These are phyloP conservation scores for Coecobrya sp. DNA, from an alignment of 2,888 invertebrate genomes.

Conservation along the genomic window DNA sequence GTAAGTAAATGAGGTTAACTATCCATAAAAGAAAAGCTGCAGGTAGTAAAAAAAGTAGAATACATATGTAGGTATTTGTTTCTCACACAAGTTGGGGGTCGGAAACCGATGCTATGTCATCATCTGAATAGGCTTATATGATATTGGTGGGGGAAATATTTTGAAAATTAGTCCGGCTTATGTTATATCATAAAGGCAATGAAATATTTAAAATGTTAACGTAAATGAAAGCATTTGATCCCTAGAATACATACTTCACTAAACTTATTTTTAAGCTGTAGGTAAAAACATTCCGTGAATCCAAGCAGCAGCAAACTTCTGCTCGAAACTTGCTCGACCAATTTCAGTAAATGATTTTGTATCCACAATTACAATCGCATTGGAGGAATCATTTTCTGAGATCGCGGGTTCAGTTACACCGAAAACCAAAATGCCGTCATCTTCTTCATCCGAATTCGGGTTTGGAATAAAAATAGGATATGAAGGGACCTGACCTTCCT, in stretches of 20 bases:
- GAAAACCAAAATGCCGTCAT: constrained; percentile 73
- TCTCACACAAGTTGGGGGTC: too few species aligned
- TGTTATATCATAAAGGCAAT: too few species aligned
- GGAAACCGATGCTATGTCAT: too few species aligned
- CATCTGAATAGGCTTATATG: too few species aligned
- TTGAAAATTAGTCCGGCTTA: too few species aligned
- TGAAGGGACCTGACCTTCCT: constrained; percentile 63
- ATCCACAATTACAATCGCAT: constrained; percentile 69
- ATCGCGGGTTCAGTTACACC: constrained; percentile 57
- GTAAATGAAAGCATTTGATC: too few species aligned
- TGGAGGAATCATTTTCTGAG: constrained; percentile 44
- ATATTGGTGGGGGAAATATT: too few species aligned
- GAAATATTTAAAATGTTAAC: too few species aligned
- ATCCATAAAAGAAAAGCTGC: too few species aligned
- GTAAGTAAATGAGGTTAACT: too few species aligned
- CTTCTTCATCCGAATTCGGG: constrained; percentile 46
- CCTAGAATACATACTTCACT: neutral
- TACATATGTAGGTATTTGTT: too few species aligned
- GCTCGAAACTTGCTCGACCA: constrained; percentile 64
- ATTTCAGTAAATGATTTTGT: constrained; percentile 67
- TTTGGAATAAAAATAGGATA: constrained; percentile 70
- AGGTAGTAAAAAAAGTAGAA: too few species aligned
- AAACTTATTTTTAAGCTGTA: neutral
- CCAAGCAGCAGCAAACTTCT: constrained; percentile 63
- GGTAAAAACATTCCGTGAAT: constrained; percentile 62